These are phyloP conservation scores for Pyrochroa serraticornis DNA, from an alignment of 2,888 invertebrate species.

Conservation along the genomic window DNA sequence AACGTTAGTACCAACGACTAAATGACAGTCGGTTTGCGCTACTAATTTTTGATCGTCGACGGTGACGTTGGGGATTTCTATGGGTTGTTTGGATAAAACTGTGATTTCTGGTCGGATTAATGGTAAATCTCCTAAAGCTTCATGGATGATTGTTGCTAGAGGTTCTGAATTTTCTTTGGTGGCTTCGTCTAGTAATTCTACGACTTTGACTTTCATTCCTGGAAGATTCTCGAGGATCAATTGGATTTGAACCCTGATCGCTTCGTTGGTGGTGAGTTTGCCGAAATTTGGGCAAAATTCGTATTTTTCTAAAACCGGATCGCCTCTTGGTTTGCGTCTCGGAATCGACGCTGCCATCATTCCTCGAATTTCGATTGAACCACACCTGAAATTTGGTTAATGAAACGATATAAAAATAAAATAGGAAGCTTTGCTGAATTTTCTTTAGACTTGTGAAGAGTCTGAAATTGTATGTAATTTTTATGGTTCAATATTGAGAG, in stretches of 20 bases:
- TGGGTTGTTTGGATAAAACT: constrained; percentile 62
- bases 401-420: background rate
- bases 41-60: constrained; percentile 67
- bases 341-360: constrained; percentile 78
- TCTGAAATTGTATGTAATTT: constrained; percentile 46
- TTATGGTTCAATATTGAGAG: too few species aligned
- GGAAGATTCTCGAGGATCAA: constrained; percentile 74
- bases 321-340: constrained; percentile 68
- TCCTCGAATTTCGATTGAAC: constrained; percentile 79
- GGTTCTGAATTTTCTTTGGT: constrained; percentile 55
- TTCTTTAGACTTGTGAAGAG: constrained; percentile 55
- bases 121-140: constrained; percentile 71
- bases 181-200: constrained; percentile 42
- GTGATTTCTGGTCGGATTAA: constrained; percentile 71
- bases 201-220: constrained; percentile 64
- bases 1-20: constrained; percentile 57
- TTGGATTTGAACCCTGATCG: constrained; percentile 69
- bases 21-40: constrained; percentile 37
- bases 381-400: constrained; percentile 63
- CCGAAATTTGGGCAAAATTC: constrained; percentile 69
- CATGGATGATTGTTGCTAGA: constrained; percentile 63
- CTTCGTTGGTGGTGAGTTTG: constrained; percentile 40
- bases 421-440: constrained; percentile 28
- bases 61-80: constrained; percentile 61
- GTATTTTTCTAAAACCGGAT: constrained; percentile 80